Evolutionary conservation across 2,888 invertebrate genomes (phyloP), one percentile per base, ranked within the genome.

Genomic region (Dolomedes plantarius): DNA sequence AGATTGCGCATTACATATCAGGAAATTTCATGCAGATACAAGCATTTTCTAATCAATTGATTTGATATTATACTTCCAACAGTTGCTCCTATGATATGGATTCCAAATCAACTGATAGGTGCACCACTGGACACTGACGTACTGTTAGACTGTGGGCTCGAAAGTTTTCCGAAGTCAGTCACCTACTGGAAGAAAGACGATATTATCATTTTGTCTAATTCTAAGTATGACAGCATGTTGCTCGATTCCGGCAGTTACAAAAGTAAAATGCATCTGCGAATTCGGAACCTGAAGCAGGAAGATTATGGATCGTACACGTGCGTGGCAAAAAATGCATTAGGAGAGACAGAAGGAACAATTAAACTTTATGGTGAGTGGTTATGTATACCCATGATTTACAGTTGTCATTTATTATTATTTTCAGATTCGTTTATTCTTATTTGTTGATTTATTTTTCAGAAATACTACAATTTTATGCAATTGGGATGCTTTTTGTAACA

Each of bases 1-100:
- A n/a, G n/a, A n/a, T n/a, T n/a, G n/a, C n/a, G n/a, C n/a, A n/a
- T n/a, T n/a, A n/a, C n/a, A n/a, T n/a, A n/a, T n/a, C n/a, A n/a
- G n/a, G n/a, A n/a, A n/a, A n/a, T n/a, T n/a, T n/a, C n/a, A n/a
- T n/a, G n/a, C n/a, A n/a, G n/a, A n/a, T n/a, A n/a, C n/a, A n/a
- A n/a, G n/a, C n/a, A n/a, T n/a, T n/a, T n/a, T n/a, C n/a, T n/a
- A n/a, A n/a, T n/a, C n/a, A n/a, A n/a, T n/a, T n/a, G n/a, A n/a
- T n/a, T n/a, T n/a, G n/a, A n/a, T n/a, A n/a, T n/a, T n/a, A n/a
- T n/a, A n/a, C n/a, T 36, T 36, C 3, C 29, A n/a, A 16, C 19
- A 65, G 65, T 65, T 65, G 31, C 65, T 29, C 65, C 65, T 7
- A 65, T 65, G 65, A 31, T 65, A 29, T 65, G 65, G 65, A 65